Percentiles rank a stretch among this genome's conserved stretches.
phyloP scores from a whole-genome alignment of 2,888 invertebrate species.

The Agonopterix arenella region DNA sequence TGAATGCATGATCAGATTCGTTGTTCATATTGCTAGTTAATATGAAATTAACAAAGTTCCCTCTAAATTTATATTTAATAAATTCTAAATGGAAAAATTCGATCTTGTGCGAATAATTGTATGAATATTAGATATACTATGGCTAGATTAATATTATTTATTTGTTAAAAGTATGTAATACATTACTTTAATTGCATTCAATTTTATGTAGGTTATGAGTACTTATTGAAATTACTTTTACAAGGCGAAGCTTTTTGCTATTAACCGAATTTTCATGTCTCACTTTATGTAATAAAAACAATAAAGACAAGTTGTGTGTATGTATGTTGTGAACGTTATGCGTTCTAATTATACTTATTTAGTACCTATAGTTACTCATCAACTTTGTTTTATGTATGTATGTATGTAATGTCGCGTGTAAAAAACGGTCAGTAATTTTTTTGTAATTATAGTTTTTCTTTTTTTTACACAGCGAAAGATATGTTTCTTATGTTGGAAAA shows the following conservation, averaged over 20 bases:
- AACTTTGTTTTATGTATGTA: constrained; percentile 26
- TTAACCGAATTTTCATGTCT: constrained; percentile 30
- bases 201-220: constrained; percentile 36
- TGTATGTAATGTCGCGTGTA: constrained; percentile 38
- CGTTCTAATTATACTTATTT: constrained; percentile 3
- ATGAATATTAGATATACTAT: constrained; percentile 48
- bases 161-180: constrained; percentile 38
- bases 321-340: constrained; percentile 11
- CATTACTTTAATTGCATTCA: constrained; percentile 43
- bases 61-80: constrained; percentile 14
- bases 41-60: constrained; percentile 38
- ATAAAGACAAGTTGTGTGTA: constrained; percentile 38
- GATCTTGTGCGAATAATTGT: constrained; percentile 46
- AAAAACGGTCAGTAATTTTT: constrained; percentile 36
- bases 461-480: constrained; percentile 24
- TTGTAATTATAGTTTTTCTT: constrained; percentile 47
- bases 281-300: constrained; percentile 28
- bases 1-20: constrained; percentile 19
- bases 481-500: too few relatives aligned
- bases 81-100: constrained; percentile 53
- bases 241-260: constrained; percentile 32
- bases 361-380: constrained; percentile 25
- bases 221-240: constrained; percentile 49
- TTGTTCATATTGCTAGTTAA: constrained; percentile 45
- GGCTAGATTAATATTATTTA: constrained; percentile 47